Conservation (phyloP, 2,113 vertebrate species). For the Engystomops pustulosus region DNA sequence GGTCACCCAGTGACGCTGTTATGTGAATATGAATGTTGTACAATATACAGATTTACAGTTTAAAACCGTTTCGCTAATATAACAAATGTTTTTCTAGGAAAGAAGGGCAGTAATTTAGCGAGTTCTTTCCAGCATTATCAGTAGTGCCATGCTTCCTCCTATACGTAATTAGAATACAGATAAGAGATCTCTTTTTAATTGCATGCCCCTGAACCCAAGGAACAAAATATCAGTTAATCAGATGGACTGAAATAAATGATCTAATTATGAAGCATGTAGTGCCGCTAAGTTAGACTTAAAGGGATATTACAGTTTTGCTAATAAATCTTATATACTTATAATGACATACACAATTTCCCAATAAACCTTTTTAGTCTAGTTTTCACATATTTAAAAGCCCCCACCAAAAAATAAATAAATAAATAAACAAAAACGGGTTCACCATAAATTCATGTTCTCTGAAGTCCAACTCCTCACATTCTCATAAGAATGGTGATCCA, state of each 20-base stretch:
- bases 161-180: neutral
- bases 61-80: neutral
- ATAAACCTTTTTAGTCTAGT: neutral
- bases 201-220: conserved; percentile 1
- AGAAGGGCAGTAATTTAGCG: neutral
- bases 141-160: neutral
- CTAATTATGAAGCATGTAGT: neutral
- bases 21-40: too few species aligned
- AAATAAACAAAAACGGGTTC: too few species aligned
- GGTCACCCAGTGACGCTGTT: neutral
- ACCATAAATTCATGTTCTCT: too few species aligned
- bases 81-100: neutral
- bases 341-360: neutral
- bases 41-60: too few species aligned
- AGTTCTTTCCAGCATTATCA: neutral
- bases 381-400: too few species aligned
- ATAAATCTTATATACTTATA: too few species aligned
- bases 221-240: neutral
- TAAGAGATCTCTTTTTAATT: conserved; percentile 16
- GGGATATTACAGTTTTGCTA: neutral
- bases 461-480: too few species aligned
- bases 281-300: neutral
- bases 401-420: too few species aligned
- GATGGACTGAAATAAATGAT: conserved; percentile 8
- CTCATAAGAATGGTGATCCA: too few species aligned